Evolutionary conservation across 1,140 invertebrate genomes (phyloP).

Genomic region (Cardiocondyla obscurior): DNA sequence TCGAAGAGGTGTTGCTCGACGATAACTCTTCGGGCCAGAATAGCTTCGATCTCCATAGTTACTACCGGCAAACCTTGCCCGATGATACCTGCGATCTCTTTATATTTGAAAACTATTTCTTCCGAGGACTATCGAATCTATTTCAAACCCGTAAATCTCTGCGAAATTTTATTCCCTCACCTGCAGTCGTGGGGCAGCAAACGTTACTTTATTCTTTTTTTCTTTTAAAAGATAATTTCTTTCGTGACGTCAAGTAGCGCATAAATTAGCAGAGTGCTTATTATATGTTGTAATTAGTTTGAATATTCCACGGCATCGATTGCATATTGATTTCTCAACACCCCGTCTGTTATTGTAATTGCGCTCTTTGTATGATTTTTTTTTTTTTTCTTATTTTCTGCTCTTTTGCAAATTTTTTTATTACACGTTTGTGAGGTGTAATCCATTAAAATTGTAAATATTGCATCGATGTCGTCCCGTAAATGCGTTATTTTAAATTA

Average conservation of each 20-base stretch:
- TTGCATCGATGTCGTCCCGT: background rate
- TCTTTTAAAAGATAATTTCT: background rate
- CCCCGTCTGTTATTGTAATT: background rate
- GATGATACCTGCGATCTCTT: background rate
- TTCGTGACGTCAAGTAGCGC: background rate
- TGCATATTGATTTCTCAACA: background rate
- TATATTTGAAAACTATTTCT: background rate
- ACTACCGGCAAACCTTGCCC: background rate
- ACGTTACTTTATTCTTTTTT: background rate
- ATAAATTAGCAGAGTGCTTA: background rate
- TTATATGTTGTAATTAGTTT: background rate
- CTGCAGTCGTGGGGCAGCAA: background rate
- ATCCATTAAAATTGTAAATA: background rate
- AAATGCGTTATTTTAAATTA: background rate
- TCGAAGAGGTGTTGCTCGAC: conserved; percentile 41
- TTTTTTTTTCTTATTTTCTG: background rate
- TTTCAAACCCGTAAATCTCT: background rate
- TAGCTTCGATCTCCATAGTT: conserved; percentile 7
- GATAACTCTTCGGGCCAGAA: background rate
- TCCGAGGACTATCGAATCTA: background rate
- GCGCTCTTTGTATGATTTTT: background rate
- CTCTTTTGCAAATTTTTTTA: background rate
- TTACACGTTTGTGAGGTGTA: background rate
- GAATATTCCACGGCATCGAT: background rate
- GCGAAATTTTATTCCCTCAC: background rate